Base-by-base conservation (phyloP, 2,797 vertebrate species). In the Lindbergichthys nudifrons region DNA sequence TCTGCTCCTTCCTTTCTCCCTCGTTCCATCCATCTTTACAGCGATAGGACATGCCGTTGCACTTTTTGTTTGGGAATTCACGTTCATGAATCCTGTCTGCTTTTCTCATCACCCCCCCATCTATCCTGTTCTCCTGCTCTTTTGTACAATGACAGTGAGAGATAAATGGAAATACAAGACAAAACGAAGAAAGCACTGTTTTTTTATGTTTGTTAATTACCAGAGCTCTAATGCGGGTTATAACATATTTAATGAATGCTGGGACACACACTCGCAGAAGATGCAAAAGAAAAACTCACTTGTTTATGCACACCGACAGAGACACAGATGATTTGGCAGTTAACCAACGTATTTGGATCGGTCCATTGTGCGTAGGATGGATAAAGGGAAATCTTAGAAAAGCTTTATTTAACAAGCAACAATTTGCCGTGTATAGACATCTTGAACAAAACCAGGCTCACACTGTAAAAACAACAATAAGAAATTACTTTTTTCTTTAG, bases 61-160 rank as follows among this genome's bases (percentile, higher is more conserved):
- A 2, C 61, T 58, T 56, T 75, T 59, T 51, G 70, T 69, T 76
- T 72, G 45, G 50, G 74, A 84, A 69, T 87, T 71, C 75, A 65
- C 21, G 21, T 60, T 52, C 45, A 52, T 66, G 60, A 80, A 72
- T 77, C 78, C 26, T 62, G 21, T 67, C 59, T 61, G 53, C 50
- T 73, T 56, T 36, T 65, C 46, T 66, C 69, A 75, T 83, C 64
- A 39, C 46, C 74, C 58, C 58, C 72, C 15, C 0, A 69, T 66
- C 72, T 11, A 11, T 48, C 54, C 46, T 18, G n/a, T 39, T 48
- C 63, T 47, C 46, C 39, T 9, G 23, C 57, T 70, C 51, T 23
- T 5, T 51, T 41, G 42, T 48, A 41, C n/a, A 39, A 73, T 14
- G 2, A 19, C 19, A 60, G 69, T 18, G 32, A 6, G 32, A 36